Conservation (phyloP, 1,140 invertebrate genomes). For the Euwallacea similis region DNA sequence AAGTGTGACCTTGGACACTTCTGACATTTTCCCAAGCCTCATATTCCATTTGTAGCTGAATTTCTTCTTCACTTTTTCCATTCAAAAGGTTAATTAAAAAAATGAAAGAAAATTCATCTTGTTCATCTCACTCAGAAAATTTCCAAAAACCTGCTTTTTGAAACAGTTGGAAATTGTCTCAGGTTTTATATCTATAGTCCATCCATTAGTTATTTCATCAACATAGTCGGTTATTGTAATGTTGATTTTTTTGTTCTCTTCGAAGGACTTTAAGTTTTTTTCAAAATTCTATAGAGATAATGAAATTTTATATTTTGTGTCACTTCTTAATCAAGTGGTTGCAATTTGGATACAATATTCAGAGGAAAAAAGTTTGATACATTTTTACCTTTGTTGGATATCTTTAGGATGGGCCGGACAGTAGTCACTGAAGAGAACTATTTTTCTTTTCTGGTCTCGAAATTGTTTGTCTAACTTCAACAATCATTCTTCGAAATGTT, state of each 20-base stretch:
- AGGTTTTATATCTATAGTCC: conserved; percentile 35
- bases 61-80: neutral
- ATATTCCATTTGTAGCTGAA: conserved; percentile 6
- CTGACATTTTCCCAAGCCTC: neutral
- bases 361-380: too few species aligned
- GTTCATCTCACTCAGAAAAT: conserved; percentile 30
- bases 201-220: too few species aligned
- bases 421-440: conserved; percentile 57
- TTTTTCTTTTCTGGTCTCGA: conserved; percentile 51
- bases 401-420: conserved; percentile 53
- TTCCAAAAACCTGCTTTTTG: conserved; percentile 35
- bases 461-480: conserved; percentile 49
- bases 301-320: conserved; percentile 36
- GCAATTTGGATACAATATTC: too few species aligned
- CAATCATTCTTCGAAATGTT: conserved; percentile 49
- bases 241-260: conserved; percentile 35
- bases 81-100: conserved; percentile 18
- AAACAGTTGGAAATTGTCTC: conserved; percentile 41
- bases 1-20: too few species aligned
- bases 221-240: too few species aligned
- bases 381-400: too few species aligned
- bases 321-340: too few species aligned
- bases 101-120: conserved; percentile 32
- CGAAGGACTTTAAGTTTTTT: conserved; percentile 31
- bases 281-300: conserved; percentile 38